Base-by-base conservation (phyloP, 2,113 vertebrate genomes). In the Stegastes partitus region DNA sequence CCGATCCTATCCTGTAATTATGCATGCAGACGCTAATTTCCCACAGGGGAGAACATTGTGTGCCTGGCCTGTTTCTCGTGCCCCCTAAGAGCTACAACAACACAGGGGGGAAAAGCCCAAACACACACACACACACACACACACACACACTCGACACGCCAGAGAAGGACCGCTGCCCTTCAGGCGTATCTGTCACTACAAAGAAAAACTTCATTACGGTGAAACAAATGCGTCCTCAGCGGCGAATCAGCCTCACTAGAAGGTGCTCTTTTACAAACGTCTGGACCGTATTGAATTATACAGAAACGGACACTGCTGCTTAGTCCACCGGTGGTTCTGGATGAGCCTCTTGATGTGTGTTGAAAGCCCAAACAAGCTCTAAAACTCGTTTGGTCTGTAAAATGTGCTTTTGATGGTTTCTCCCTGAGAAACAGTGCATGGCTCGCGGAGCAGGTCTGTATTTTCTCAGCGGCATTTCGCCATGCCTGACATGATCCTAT, bases 401-500 rank as follows among this genome's bases (percentile, higher is more conserved):
- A 82, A 89, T 75, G 68, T 67, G 49, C 78, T 73, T 78, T 73
- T 87, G 79, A 86, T 74, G 74, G 64, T 78, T 74, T 75, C n/a
- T n/a, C 55, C 73, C 68, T 19, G 64, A 68, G 50, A 81, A 74
- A 63, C 53, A 18, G 58, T 10, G 45, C 12, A 22, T 23, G 19
- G 51, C 37, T 56, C 23, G 16, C 56, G 22, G 68, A 61, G 59
- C 73, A 54, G 84, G 82, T 78, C 77, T 85, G 87, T 81, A 45
- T 83, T 83, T 88, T 26, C 82, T 81, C 74, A 18, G 58, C 82
- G 68, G 82, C 45, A 31, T 28, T 26, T 42, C 39, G 50, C 86
- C 83, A 78, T 70, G 82, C 83, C 74, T 79, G 88, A 89, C 84
- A 74, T 91, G 87, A 89, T 92, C 90, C 93, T 92, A 68, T 91